A percentile compares a stretch with the other conserved stretches of the same genome.
These are phyloP conservation scores for Anhinga rufa DNA, from an alignment of 2,113 vertebrate genomes.

Conservation along the genomic window DNA sequence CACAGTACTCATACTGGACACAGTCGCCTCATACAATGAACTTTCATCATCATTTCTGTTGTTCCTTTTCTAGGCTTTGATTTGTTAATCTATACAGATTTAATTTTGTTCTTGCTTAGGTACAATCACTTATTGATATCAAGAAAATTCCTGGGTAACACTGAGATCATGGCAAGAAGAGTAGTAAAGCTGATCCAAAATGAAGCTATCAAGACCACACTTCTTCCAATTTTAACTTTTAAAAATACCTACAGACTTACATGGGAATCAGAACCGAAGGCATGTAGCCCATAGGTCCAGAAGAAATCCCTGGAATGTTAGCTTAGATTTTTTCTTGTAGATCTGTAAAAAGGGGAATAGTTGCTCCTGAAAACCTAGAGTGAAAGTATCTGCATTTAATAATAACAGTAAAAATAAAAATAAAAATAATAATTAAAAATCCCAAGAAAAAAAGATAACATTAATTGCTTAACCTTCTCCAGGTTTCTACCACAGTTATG, in stretches of 20 bases:
- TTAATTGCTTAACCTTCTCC: neutral
- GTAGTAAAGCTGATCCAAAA: neutral
- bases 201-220: neutral
- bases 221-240: neutral
- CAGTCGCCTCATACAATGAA: neutral
- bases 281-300: fast-evolving
- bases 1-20: too few species aligned
- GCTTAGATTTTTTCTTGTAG: neutral
- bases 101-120: neutral
- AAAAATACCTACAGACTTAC: neutral
- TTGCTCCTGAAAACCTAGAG: neutral
- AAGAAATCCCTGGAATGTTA: neutral
- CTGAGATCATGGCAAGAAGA: neutral
- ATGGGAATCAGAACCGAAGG: neutral
- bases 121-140: neutral
- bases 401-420: neutral
- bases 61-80: neutral
- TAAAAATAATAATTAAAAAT: neutral
- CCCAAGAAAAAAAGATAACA: fast-evolving
- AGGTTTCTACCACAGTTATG: neutral
- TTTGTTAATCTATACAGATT: neutral
- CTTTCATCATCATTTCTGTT: neutral
- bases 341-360: neutral
- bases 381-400: neutral
- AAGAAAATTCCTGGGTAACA: neutral